Evolutionary conservation across 2,888 invertebrate genomes (phyloP).

Genomic region (Linnaemya vulpina): DNA sequence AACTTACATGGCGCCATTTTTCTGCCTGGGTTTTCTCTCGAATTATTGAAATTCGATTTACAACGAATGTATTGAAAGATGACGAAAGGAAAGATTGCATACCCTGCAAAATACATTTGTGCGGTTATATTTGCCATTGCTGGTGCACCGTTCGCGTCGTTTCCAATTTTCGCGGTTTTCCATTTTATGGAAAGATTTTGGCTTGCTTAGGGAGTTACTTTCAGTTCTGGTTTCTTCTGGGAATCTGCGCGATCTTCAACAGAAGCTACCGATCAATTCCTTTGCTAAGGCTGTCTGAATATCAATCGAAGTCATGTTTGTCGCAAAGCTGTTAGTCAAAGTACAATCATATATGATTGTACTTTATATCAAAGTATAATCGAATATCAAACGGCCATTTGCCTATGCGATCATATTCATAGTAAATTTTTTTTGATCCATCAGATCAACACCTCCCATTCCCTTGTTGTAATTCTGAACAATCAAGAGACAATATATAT

Average conservation of each 20-base stretch:
- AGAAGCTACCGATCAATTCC: conserved; percentile 1
- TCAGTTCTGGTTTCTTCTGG: conserved; percentile 2
- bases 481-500: too few species aligned
- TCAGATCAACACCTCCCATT: too few species aligned
- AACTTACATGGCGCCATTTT: too few species aligned
- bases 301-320: conserved; percentile 6
- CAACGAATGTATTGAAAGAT: too few species aligned
- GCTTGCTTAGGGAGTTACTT: not conserved
- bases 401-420: too few species aligned
- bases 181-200: not conserved
- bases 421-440: too few species aligned
- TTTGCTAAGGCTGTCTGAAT: conserved; percentile 1
- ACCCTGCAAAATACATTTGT: conserved; percentile 2
- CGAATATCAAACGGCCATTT: too few species aligned
- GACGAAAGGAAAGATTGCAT: not conserved
- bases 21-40: too few species aligned
- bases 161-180: not conserved
- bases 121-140: conserved; percentile 1
- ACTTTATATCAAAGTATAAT: too few species aligned
- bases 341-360: too few species aligned
- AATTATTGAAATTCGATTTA: too few species aligned
- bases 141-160: not conserved
- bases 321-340: not conserved
- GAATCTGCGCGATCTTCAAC: not conserved
- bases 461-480: too few species aligned